These are phyloP conservation scores for Alligator mississippiensis DNA, from an alignment of 2,113 vertebrate genomes.

Conservation along the genomic window DNA sequence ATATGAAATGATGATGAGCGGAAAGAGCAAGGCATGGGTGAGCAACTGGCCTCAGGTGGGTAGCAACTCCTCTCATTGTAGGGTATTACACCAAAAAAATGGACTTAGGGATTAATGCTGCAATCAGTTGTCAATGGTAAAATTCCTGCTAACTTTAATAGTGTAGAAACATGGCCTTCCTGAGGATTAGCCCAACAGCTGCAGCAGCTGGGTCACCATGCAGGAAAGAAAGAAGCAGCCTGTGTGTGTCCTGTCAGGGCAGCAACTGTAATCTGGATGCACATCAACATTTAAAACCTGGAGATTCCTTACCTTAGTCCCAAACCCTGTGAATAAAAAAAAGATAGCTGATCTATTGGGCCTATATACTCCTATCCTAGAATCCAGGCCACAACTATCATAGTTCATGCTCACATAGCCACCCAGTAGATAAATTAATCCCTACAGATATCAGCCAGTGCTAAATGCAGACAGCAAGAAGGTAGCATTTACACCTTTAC, in stretches of 20 bases:
- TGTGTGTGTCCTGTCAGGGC: too few relatives aligned
- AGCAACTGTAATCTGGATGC: background rate
- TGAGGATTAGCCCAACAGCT: background rate
- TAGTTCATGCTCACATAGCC: background rate
- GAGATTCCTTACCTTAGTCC: background rate
- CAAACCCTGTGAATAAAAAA: background rate
- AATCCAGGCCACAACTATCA: background rate
- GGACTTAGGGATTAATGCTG: background rate
- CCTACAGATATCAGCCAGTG: background rate
- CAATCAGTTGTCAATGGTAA: background rate
- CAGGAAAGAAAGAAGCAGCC: background rate
- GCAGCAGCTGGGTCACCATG: background rate
- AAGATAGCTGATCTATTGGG: background rate
- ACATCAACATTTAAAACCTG: background rate
- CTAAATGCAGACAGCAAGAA: background rate
- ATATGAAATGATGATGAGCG: too few relatives aligned
- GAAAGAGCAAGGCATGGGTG: background rate
- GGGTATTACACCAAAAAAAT: background rate
- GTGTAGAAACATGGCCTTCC: background rate
- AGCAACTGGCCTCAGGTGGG: background rate
- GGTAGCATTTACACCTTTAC: fast-evolving
- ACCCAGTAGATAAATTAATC: background rate
- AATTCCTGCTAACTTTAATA: background rate
- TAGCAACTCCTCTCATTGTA: background rate
- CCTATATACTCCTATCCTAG: background rate